Evolutionary conservation across 2,797 vertebrate species (phyloP).

Genomic region (Nannoperca obscura): DNA sequence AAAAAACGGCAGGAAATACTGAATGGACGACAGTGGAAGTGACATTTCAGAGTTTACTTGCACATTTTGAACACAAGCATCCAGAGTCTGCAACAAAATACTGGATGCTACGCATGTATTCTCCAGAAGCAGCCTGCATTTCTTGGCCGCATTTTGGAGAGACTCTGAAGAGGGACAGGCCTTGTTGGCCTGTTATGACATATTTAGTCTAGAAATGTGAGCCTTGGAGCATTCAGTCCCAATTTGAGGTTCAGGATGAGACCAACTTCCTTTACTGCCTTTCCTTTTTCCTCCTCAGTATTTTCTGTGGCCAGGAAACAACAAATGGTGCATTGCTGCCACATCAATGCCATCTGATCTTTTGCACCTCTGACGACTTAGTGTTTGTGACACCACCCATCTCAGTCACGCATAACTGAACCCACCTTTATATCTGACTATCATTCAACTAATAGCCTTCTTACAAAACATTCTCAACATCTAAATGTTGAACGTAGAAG

Average conservation of each 20-base stretch:
- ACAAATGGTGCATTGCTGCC: neutral
- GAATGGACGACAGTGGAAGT: conserved; percentile 18
- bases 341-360: neutral
- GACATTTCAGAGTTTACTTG: conserved; percentile 16
- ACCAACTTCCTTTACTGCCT: neutral
- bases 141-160: neutral
- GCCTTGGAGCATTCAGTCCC: neutral
- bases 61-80: conserved; percentile 8
- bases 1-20: conserved; percentile 13
- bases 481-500: neutral
- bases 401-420: neutral
- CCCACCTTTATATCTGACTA: neutral
- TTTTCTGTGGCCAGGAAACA: neutral
- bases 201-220: neutral
- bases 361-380: neutral
- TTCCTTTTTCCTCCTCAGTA: neutral
- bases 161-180: neutral
- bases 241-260: neutral
- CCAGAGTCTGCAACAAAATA: neutral
- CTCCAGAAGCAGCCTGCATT: neutral
- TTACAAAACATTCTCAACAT: neutral
- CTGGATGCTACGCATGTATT: neutral
- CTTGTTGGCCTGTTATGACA: neutral
- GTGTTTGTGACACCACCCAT: neutral
- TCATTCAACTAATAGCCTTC: neutral